Conservation (phyloP, 2,888 invertebrate species). For the Tryphoninae sp. region DNA sequence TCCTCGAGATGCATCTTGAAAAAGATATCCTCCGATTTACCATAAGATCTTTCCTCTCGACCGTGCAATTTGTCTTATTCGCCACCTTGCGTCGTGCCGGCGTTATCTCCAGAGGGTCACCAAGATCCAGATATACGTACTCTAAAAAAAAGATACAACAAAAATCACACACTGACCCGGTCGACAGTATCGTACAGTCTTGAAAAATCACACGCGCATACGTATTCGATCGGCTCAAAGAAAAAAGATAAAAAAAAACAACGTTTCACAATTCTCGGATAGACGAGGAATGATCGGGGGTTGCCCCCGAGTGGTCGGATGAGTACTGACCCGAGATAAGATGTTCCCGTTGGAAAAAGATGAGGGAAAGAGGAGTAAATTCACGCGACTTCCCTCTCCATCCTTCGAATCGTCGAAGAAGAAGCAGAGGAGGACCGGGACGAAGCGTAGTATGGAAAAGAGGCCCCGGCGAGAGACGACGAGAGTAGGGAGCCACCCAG, state of each 20-base stretch:
- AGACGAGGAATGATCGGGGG: conserved; percentile 40
- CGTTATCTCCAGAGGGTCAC: not conserved
- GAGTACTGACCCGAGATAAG: conserved; percentile 68
- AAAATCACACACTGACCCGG: too few species aligned
- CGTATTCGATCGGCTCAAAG: conserved; percentile 52
- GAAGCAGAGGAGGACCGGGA: conserved; percentile 27
- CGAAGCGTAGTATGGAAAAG: conserved; percentile 45
- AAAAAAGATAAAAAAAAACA: not conserved
- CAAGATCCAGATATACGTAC: too few species aligned
- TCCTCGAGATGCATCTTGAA: conserved; percentile 73
- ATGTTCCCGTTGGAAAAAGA: conserved; percentile 61
- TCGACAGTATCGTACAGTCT: too few species aligned
- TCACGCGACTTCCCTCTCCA: conserved; percentile 32
- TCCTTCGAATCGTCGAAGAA: conserved; percentile 3
- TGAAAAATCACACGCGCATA: conserved; percentile 50
- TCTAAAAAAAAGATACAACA: too few species aligned
- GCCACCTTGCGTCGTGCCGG: not conserved
- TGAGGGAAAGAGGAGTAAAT: conserved; percentile 39
- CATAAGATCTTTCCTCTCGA: not conserved
- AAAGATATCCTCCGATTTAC: not conserved
- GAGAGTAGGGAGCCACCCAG: conserved; percentile 39
- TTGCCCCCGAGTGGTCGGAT: conserved; percentile 57
- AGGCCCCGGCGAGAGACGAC: conserved; percentile 60
- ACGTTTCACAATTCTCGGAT: conserved; percentile 15
- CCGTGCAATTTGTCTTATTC: not conserved